Base-by-base conservation (phyloP, 2,797 vertebrate species). In the Hydrolagus colliei region DNA sequence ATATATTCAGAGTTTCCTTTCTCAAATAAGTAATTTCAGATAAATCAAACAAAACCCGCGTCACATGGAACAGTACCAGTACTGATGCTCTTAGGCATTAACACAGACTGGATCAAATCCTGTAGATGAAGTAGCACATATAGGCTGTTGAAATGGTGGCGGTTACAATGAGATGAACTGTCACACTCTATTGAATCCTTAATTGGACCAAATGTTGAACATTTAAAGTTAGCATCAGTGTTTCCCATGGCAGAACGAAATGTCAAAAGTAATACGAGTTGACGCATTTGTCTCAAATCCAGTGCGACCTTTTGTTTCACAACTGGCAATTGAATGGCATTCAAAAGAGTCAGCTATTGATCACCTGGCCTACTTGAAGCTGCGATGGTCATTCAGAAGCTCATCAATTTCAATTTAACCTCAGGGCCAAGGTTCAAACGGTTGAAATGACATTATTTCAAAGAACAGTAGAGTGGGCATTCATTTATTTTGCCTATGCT, bases 181-280 rank as follows among this genome's bases (percentile, higher is more conserved):
- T 84, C 79, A 84, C 79, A 84, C 79, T 41, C 79, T 84, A 84
- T 84, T 71, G 79, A 84, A 84, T 84, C 65, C 79, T 71, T 84
- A 84, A 84, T 84, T 84, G 32, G 65, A 84, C 65, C 65, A 84
- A 84, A 84, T 84, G 79, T 84, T 84, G 63, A 84, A 84, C 79
- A 84, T 71, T 84, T 84, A 67, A 84, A 84, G 79, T 84, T 82
- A 71, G 65, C 32, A 52, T 84, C 32, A 68, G 65, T 84, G 14
- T 84, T 71, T 84, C 65, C 65, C 65, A 71, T 35, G 71, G 79
- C 65, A 41, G 79, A 67, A n/a, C 16, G 71, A 84, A 52, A 68
- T 84, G 79, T 84, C 79, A 84, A 41, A 84, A 84, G 63, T 82
- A 82, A 35, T 68, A 32, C 79, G 71, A 84, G 63, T 84, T 84